Evolutionary conservation across 2,888 invertebrate genomes (phyloP).

Genomic region (Caenorhabditis sp.): DNA sequence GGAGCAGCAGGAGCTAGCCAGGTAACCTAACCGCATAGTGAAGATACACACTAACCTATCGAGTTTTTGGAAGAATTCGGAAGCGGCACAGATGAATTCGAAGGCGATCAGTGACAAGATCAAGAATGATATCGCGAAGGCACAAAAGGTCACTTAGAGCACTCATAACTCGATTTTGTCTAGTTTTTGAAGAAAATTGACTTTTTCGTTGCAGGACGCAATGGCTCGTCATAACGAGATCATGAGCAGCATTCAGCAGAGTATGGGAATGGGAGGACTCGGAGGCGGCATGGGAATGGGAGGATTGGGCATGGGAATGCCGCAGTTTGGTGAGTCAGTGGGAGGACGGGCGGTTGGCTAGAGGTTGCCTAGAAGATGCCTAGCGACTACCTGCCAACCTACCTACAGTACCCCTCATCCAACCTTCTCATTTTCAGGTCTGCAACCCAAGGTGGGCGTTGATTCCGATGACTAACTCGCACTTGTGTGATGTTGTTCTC

Average conservation of each 20-base stretch:
- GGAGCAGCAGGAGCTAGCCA: background rate
- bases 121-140: slow-evolving; percentile 34
- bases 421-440: slow-evolving; percentile 45
- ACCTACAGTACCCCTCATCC: background rate
- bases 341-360: no score
- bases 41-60: slow-evolving; percentile 9
- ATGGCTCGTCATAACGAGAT: slow-evolving; percentile 55
- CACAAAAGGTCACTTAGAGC: slow-evolving; percentile 29
- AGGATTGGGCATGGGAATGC: slow-evolving; percentile 28
- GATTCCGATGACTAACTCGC: slow-evolving; percentile 40
- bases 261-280: slow-evolving; percentile 29
- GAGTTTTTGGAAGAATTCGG: slow-evolving; percentile 40
- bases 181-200: no score
- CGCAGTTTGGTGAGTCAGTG: slow-evolving; percentile 43
- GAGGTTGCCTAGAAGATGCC: no score
- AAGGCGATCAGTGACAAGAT: slow-evolving; percentile 33
- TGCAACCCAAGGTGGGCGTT: slow-evolving; percentile 51
- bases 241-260: slow-evolving; percentile 49
- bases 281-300: slow-evolving; percentile 19
- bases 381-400: no score
- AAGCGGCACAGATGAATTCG: slow-evolving; percentile 9
- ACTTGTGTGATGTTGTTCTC: slow-evolving; percentile 11
- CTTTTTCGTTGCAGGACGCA: slow-evolving; percentile 35
- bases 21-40: background rate
- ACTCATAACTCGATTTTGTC: background rate